Evolutionary conservation across 2,888 invertebrate species (phyloP), one percentile per base, ranked within the genome.

Genomic region (Mesochorus sp.): DNA sequence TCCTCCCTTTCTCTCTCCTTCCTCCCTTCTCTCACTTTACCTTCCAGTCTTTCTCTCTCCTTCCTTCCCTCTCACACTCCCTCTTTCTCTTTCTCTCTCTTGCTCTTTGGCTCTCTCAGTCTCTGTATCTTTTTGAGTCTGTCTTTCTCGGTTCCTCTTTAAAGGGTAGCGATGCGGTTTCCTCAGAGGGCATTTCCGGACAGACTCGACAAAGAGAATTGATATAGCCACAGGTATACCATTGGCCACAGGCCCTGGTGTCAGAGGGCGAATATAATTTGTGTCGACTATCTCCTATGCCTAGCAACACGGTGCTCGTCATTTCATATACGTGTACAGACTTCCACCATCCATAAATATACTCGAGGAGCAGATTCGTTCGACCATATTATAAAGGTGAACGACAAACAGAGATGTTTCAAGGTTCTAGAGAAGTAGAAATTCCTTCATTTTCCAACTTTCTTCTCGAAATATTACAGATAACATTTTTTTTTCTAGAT

Each of bases 201-300:
- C 28, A 39, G 61, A 53, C 28, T 39, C 39, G 59, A 71, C 71
- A 71, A 70, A 76, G 71, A 51, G 71, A 24, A 62, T 70, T 55
- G 55, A 70, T 62, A n/a, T n/a, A 39, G 37, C 37, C 42, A 49
- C 3, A n/a, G 19, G 19, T 61, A 61, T 34, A 55, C 51, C 10
- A 24, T 42, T 47, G 28, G 71, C n/a, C 17, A 19, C 47, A 39
- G 49, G n/a, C 2, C 24, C 17, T 26, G 10, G 28, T 28, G 57
- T 51, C 37, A 37, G 24, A 44, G 59, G 26, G 34, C 26, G 28
- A 44, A 76, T 44, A 59, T 44, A 59, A 47, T 62, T 47, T 47
- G 62, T 62, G 42, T 24, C 44, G 28, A 62, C 28, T 28, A 47
- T 62, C 31, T 31, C 28, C 31, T 17, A n/a, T 47, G 19, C 1